Conservation (phyloP, 2,888 invertebrate genomes). For the Orchesellides sinensis region DNA sequence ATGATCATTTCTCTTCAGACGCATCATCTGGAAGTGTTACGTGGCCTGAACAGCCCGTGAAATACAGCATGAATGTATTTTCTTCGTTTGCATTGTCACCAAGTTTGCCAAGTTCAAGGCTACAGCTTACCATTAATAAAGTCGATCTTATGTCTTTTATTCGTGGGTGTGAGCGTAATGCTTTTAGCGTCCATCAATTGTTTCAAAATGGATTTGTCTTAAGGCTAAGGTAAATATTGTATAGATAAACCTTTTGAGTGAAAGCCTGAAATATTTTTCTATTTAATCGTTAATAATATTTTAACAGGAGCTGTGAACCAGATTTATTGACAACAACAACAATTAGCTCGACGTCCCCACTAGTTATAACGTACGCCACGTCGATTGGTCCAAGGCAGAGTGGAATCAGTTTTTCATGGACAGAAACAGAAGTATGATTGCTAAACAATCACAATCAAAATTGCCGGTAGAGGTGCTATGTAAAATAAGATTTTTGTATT, state of each 20-base stretch:
- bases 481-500: conserved; percentile 20
- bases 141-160: conserved; percentile 33
- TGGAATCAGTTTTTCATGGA: conserved; percentile 58
- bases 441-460: no score
- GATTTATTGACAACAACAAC: conserved; percentile 35
- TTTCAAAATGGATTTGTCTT: conserved; percentile 44
- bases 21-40: conserved; percentile 12
- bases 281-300: not conserved
- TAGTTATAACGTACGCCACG: conserved; percentile 47
- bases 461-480: no score
- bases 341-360: conserved; percentile 58
- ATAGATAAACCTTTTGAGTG: not conserved
- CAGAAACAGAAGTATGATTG: not conserved
- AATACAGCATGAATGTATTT: conserved; percentile 23
- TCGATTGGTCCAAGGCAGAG: conserved; percentile 36
- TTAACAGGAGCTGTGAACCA: conserved; percentile 56
- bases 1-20: conserved; percentile 13
- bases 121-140: conserved; percentile 22
- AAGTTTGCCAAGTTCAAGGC: not conserved
- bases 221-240: conserved; percentile 41
- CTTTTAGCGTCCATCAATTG: conserved; percentile 61
- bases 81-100: conserved; percentile 22
- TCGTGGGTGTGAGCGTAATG: conserved; percentile 47
- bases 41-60: conserved; percentile 29
- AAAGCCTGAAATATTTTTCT: not conserved